Evolutionary conservation across 2,888 invertebrate genomes (phyloP), one percentile per base, ranked within the genome.

Genomic region (Tetragonisca angustula): DNA sequence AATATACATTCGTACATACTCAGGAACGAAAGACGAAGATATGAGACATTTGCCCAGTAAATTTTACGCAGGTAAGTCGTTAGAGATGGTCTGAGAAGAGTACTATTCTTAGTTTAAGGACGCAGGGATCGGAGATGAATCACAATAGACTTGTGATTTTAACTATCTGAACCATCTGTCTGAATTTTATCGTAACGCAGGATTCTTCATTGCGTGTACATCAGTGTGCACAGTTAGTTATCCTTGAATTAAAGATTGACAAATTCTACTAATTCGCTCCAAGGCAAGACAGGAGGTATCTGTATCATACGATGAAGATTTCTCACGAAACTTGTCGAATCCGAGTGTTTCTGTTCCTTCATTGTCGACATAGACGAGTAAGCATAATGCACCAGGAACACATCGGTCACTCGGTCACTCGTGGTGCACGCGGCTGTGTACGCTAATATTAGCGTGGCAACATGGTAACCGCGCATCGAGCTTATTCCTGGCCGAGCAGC

Each of bases 371-470:
- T 73, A 36, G 75, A 79, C 70, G 76, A 67, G 78, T 19, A 61
- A 77, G 68, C 77, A n/a, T n/a, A 68, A 67, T 89, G 87, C 90
- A 89, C 76, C 83, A 81, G 79, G 84, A 85, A 85, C 83, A 79
- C 80, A 64, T 88, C 87, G 90, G 89, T 89, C 89, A 89, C 84
- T 88, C 90, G 90, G 90, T 89, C 89, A 81, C 85, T 80, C 86
- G 88, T 79, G 81, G 85, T 87, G 87, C 90, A 88, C 88, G 86
- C 87, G 89, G 87, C 87, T 89, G 81, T 89, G 88, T 81, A 89
- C 89, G 92, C 94, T 94, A 94, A 94, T 94, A 94, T 94, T 94
- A 94, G 94, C 92, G 91, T 88, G 91, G 92, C 91, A 93, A 91
- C 93, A 91, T 92, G 91, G 91, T 92, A 92, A 93, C 93, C 92